Conservation (phyloP, 2,797 vertebrate species). For the Ciconia nigra region DNA sequence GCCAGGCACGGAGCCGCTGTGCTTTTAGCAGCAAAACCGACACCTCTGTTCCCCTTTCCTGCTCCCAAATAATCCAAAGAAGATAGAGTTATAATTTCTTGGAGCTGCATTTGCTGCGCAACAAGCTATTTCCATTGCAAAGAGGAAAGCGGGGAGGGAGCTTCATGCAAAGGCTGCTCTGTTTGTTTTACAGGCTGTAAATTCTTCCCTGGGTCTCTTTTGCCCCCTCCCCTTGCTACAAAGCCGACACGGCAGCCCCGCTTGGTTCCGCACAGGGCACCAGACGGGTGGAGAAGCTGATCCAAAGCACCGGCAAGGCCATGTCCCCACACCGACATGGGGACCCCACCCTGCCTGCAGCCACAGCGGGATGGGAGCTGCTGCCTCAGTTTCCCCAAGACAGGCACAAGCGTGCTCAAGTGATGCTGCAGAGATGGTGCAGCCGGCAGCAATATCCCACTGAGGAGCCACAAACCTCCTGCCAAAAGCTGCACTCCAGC, state of each 20-base stretch:
- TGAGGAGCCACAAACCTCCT: background rate
- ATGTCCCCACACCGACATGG: fast-evolving
- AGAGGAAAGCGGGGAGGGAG: background rate
- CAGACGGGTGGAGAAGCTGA: background rate
- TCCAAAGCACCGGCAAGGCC: background rate
- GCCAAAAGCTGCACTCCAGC: background rate
- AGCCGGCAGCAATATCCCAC: background rate
- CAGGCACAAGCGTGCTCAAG: fast-evolving
- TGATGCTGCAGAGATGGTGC: background rate
- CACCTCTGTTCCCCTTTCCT: background rate
- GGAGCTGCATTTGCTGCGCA: background rate
- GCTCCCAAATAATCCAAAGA: background rate
- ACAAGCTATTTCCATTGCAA: background rate
- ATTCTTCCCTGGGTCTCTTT: background rate
- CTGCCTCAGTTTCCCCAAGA: background rate
- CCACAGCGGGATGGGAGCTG: background rate
- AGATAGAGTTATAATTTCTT: fast-evolving
- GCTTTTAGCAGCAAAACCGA: background rate
- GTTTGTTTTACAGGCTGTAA: background rate
- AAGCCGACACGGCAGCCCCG: background rate
- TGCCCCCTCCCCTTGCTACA: fast-evolving
- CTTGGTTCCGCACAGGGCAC: background rate
- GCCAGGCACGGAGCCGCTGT: background rate
- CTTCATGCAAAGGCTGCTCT: background rate
- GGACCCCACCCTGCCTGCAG: background rate